These are phyloP conservation scores for Conus betulinus DNA, from an alignment of 1,140 invertebrate species.

Conservation along the genomic window DNA sequence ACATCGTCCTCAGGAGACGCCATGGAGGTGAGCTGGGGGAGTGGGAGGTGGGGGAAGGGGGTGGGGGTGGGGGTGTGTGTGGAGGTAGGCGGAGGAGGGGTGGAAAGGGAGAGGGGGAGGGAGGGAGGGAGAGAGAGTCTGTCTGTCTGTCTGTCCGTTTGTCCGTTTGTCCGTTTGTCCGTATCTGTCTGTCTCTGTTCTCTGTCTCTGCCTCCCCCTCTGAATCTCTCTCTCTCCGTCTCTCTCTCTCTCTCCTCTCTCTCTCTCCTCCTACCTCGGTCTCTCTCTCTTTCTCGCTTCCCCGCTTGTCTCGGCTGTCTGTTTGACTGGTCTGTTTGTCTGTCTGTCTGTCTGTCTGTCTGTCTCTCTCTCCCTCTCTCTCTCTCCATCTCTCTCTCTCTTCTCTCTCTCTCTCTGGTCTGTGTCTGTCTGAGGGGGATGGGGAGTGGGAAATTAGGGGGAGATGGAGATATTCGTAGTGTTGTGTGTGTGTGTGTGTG, in stretches of 20 bases:
- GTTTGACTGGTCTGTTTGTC: neutral
- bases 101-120: neutral
- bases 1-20: constrained; percentile 48
- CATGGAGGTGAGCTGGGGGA: constrained; percentile 40
- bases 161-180: neutral
- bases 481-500: too few species aligned
- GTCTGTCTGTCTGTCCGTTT: neutral
- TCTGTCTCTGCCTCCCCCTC: neutral
- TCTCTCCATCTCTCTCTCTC: too few species aligned
- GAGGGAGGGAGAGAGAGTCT: neutral
- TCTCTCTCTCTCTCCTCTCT: neutral
- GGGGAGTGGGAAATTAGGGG: too few species aligned
- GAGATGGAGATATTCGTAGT: too few species aligned
- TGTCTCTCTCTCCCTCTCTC: too few species aligned
- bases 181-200: neutral
- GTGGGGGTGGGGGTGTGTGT: too few species aligned
- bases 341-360: neutral
- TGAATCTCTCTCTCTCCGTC: constrained; percentile 14
- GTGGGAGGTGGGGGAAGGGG: too few species aligned
- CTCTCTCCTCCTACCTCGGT: neutral
- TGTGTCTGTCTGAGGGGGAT: too few species aligned
- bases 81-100: too few species aligned
- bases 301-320: neutral
- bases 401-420: too few species aligned
- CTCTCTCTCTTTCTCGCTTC: neutral